These are phyloP conservation scores for Watersipora subatra DNA, from an alignment of 1,140 invertebrate species.

Conservation along the genomic window DNA sequence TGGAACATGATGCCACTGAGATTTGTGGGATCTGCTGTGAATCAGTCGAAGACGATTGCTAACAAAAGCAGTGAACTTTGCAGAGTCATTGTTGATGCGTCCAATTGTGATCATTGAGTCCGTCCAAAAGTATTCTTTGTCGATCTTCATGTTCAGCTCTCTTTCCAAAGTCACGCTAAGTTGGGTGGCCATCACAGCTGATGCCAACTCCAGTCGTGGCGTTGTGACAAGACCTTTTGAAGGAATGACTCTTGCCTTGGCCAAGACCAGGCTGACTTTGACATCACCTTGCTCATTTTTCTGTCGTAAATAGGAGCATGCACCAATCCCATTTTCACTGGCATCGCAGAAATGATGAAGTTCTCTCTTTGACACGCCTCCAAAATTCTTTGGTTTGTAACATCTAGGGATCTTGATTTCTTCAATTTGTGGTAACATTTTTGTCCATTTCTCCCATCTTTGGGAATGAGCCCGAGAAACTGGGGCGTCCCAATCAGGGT, in stretches of 20 bases:
- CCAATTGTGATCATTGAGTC: not conserved
- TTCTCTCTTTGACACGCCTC: not conserved
- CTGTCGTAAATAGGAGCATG: not conserved
- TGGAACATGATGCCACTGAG: slow-evolving; percentile 30
- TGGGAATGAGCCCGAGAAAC: no score
- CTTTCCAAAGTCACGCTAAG: not conserved
- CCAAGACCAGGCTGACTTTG: not conserved
- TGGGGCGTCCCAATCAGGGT: no score
- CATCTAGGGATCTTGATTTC: not conserved
- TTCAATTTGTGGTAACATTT: not conserved
- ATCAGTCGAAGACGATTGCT: not conserved
- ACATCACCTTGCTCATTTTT: not conserved
- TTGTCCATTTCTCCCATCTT: no score
- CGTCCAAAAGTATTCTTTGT: slow-evolving; percentile 3
- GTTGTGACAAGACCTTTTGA: not conserved
- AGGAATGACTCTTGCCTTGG: not conserved
- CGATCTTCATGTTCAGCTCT: not conserved
- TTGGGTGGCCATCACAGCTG: slow-evolving; percentile 3
- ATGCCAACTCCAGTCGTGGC: slow-evolving; percentile 2
- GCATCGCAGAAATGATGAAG: slow-evolving; percentile 6
- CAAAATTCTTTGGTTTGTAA: not conserved
- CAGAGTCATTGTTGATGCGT: not conserved
- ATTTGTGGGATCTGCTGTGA: not conserved
- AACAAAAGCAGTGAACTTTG: slow-evolving; percentile 7
- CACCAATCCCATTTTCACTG: slow-evolving; percentile 2